phyloP scores from a whole-genome alignment of 1,140 invertebrate species.

The Lepidurus apus region DNA sequence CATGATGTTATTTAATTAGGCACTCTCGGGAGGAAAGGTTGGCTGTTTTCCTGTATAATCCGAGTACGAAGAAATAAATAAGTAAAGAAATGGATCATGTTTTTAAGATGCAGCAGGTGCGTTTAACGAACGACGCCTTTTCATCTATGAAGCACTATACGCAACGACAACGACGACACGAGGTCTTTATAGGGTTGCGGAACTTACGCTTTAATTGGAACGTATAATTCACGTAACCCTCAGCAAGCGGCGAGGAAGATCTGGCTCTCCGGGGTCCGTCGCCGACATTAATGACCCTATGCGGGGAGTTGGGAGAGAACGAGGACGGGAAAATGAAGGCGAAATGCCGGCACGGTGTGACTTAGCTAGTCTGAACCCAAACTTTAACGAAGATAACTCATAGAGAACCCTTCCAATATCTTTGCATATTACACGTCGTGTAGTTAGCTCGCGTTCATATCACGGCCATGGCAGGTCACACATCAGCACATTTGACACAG shows the following conservation, averaged over 20 bases:
- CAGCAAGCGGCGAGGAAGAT: background rate
- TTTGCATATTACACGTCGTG: slow-evolving; percentile 11
- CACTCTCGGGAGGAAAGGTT: background rate
- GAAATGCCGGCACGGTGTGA: background rate
- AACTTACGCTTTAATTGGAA: background rate
- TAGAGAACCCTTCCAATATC: background rate
- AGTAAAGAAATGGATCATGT: slow-evolving; percentile 3
- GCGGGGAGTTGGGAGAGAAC: background rate
- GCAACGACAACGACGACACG: background rate
- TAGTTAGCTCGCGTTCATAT: slow-evolving; percentile 5
- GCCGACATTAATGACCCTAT: slow-evolving; percentile 21
- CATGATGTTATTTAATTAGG: slow-evolving; percentile 8
- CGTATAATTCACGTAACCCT: slow-evolving; percentile 19
- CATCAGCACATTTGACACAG: background rate
- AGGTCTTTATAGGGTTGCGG: slow-evolving; percentile 1
- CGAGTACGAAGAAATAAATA: background rate
- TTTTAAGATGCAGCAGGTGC: slow-evolving; percentile 17
- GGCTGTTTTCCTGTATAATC: background rate
- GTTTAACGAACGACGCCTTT: slow-evolving; percentile 4
- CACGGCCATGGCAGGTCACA: slow-evolving; percentile 7
- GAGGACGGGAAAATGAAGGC: background rate
- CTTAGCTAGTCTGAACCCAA: background rate
- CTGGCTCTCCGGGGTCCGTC: background rate
- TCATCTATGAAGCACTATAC: background rate
- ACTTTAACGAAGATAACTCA: slow-evolving; percentile 14